A percentile compares a stretch with the other conserved stretches of the same genome.
These are phyloP conservation scores for Channallabes apus DNA, from an alignment of 2,797 vertebrate genomes.

Conservation along the genomic window DNA sequence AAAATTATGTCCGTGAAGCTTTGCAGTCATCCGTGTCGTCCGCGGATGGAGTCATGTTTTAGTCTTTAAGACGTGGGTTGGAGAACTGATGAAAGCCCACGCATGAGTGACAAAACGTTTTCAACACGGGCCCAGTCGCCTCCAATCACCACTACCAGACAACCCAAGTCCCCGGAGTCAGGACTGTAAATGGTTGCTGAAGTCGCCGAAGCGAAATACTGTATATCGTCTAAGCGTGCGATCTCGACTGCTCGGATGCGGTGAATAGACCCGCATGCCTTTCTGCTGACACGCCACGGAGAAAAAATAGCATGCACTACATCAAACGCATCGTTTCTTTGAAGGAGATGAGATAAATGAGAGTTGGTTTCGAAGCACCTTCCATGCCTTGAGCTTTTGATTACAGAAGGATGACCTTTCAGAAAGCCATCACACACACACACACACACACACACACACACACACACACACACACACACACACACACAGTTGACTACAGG, in stretches of 20 bases:
- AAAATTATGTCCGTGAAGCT: not conserved
- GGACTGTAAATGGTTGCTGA: too few species aligned
- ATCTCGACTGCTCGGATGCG: not conserved
- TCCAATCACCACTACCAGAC: not conserved
- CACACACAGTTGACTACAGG: not conserved
- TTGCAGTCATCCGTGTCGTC: not conserved
- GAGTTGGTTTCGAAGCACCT: constrained; percentile 4
- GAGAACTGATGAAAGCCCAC: not conserved
- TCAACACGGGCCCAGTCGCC: not conserved
- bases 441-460: too few species aligned
- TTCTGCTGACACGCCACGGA: not conserved
- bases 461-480: not conserved
- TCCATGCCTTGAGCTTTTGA: constrained; percentile 20
- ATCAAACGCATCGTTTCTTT: constrained; percentile 32
- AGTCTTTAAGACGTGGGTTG: not conserved
- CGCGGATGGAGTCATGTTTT: not conserved
- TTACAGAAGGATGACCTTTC: constrained; percentile 13
- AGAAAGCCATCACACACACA: constrained; percentile 4
- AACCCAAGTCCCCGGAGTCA: not conserved
- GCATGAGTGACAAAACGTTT: not conserved
- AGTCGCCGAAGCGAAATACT: not conserved
- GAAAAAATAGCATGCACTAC: constrained; percentile 3
- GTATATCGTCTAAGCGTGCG: not conserved
- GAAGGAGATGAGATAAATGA: constrained; percentile 21
- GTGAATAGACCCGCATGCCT: not conserved